Percentiles rank a stretch among this genome's conserved stretches.
These are phyloP conservation scores for Drosophila dives DNA, from an alignment of 2,888 invertebrate genomes.

Conservation along the genomic window DNA sequence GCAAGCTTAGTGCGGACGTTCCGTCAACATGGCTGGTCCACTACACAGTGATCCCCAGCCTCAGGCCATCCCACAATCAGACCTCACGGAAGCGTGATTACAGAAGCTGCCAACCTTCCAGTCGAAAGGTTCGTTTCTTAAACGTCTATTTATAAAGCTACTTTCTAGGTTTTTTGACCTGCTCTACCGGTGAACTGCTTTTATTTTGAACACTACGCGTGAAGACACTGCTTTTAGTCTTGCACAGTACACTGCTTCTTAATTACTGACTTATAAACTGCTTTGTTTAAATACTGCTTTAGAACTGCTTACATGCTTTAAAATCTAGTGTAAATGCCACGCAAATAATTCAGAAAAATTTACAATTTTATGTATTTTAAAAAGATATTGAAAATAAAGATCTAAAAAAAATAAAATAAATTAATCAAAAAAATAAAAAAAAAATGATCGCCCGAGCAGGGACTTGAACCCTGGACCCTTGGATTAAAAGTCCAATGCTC, in stretches of 20 bases:
- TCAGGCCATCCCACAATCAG: slow-evolving; percentile 96
- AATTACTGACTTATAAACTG: not conserved
- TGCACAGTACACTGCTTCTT: not conserved
- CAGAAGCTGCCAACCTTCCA: slow-evolving; percentile 99
- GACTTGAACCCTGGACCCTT: slow-evolving; percentile 86
- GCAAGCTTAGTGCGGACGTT: slow-evolving; percentile 98
- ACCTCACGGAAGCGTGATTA: slow-evolving; percentile 99
- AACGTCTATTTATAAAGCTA: not conserved
- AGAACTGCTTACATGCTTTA: not conserved
- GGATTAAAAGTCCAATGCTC: slow-evolving; percentile 86
- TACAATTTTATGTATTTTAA: not conserved
- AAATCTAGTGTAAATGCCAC: too few species aligned
- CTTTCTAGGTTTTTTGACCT: not conserved
- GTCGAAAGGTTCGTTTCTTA: slow-evolving; percentile 80
- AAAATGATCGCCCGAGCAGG: slow-evolving; percentile 84
- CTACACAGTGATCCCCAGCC: slow-evolving; percentile 90
- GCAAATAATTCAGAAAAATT: too few species aligned
- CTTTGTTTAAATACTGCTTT: not conserved
- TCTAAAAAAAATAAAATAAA: slow-evolving; percentile 29
- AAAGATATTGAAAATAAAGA: not conserved
- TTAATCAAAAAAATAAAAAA: slow-evolving; percentile 9
- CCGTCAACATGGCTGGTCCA: slow-evolving; percentile 91
- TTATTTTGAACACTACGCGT: not conserved
- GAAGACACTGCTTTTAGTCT: not conserved
- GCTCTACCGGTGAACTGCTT: not conserved